Conservation (phyloP, 1,140 invertebrate genomes). For the Micrasema minimum region DNA sequence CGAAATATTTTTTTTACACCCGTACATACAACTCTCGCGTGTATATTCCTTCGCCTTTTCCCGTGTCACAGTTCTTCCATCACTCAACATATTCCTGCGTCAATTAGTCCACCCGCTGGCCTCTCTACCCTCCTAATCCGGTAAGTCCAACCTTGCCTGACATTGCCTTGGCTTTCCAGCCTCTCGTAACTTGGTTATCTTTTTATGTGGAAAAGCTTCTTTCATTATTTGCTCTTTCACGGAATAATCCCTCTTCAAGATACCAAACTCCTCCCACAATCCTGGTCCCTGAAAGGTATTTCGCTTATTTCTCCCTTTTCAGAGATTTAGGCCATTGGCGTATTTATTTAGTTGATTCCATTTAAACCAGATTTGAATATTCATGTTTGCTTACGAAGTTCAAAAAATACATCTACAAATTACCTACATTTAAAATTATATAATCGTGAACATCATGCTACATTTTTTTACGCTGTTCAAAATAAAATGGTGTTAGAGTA, state of each 20-base stretch:
- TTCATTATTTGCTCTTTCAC: conserved; percentile 31
- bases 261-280: neutral
- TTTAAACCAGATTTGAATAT: conserved; percentile 16
- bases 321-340: neutral
- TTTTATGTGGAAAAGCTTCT: conserved; percentile 10
- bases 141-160: conserved; percentile 11
- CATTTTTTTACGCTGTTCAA: no score
- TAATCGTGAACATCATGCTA: no score
- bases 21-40: no score
- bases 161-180: neutral
- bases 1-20: no score
- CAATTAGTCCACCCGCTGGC: conserved; percentile 10
- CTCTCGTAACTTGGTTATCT: conserved; percentile 6
- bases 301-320: neutral
- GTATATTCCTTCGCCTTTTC: no score
- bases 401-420: no score
- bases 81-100: conserved; percentile 9
- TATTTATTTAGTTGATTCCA: conserved; percentile 9
- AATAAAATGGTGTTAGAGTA: no score
- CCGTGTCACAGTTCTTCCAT: no score
- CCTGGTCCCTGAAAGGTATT: neutral
- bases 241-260: conserved; percentile 12
- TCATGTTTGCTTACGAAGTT: neutral
- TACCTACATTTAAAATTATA: no score
- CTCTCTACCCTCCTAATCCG: conserved; percentile 7